Conservation (phyloP, 2,888 invertebrate genomes). For the Epicampocera succincta region DNA sequence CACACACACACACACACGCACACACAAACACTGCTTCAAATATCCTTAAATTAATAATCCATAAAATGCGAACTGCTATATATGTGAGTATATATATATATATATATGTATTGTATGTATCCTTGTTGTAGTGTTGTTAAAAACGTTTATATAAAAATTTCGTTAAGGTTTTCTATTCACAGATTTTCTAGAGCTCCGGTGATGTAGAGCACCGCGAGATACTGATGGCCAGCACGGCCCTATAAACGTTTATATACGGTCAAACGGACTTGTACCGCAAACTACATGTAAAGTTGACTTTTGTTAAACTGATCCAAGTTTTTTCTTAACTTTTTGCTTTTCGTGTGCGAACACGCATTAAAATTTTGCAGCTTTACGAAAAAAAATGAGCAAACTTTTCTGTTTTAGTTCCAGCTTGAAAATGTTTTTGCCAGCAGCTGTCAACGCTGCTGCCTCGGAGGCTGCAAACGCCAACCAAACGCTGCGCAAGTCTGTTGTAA, state of each 20-base stretch:
- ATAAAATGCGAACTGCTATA: conserved; percentile 25
- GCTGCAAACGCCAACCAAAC: conserved; percentile 33
- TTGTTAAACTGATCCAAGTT: conserved; percentile 65
- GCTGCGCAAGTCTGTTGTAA: conserved; percentile 23
- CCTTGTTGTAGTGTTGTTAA: conserved; percentile 44
- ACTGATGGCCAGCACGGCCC: conserved; percentile 82
- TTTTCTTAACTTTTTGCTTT: conserved; percentile 12
- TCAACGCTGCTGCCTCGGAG: conserved; percentile 17
- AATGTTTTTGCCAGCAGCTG: conserved; percentile 38
- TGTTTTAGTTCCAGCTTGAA: conserved; percentile 38
- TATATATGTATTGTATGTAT: conserved; percentile 34
- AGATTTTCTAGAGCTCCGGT: conserved; percentile 75
- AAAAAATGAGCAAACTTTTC: conserved; percentile 50
- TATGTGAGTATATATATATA: background rate
- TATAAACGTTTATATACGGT: conserved; percentile 82
- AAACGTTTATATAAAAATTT: conserved; percentile 16
- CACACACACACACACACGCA: conserved; percentile 7
- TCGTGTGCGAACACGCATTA: conserved; percentile 67
- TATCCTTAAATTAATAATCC: conserved; percentile 64
- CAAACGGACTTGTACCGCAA: conserved; percentile 76
- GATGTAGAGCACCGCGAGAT: conserved; percentile 82
- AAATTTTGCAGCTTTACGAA: conserved; percentile 43
- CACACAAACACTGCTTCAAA: conserved; percentile 16
- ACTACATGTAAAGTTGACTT: conserved; percentile 60
- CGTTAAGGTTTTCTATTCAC: conserved; percentile 12